phyloP scores from a whole-genome alignment of 2,797 vertebrate genomes.

The Aplochiton taeniatus region DNA sequence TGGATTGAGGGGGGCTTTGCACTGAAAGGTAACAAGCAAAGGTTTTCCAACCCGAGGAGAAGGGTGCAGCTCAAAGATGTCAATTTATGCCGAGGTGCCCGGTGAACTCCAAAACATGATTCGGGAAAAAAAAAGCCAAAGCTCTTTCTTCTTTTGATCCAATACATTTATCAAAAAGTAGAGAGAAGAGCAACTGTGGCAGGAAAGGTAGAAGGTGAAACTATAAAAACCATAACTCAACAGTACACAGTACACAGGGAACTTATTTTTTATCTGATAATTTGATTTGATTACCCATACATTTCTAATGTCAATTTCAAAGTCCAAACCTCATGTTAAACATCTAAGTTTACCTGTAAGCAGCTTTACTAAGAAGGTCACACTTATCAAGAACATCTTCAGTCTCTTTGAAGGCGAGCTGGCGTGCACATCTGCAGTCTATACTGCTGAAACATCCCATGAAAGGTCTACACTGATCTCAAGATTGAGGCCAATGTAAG shows the following conservation, averaged over 20 bases:
- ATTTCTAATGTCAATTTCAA: not conserved
- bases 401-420: constrained; percentile 49
- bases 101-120: constrained; percentile 56
- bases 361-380: constrained; percentile 7
- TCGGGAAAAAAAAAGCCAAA: constrained; percentile 40
- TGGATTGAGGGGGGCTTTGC: constrained; percentile 58
- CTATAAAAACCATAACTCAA: no score
- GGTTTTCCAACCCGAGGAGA: constrained; percentile 45
- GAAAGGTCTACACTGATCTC: constrained; percentile 51
- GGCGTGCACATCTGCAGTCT: constrained; percentile 47
- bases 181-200: no score
- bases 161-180: no score
- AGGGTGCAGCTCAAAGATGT: constrained; percentile 55
- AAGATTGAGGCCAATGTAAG: constrained; percentile 59
- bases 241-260: no score
- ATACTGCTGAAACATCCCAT: constrained; percentile 40
- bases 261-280: no score
- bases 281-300: no score
- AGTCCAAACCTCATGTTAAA: not conserved
- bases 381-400: constrained; percentile 40
- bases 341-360: not conserved
- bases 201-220: no score
- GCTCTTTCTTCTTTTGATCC: constrained; percentile 13
- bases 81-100: constrained; percentile 66
- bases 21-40: constrained; percentile 70